Evolutionary conservation across 1,140 invertebrate genomes (phyloP).

Genomic region (Mizuhopecten yessoensis): DNA sequence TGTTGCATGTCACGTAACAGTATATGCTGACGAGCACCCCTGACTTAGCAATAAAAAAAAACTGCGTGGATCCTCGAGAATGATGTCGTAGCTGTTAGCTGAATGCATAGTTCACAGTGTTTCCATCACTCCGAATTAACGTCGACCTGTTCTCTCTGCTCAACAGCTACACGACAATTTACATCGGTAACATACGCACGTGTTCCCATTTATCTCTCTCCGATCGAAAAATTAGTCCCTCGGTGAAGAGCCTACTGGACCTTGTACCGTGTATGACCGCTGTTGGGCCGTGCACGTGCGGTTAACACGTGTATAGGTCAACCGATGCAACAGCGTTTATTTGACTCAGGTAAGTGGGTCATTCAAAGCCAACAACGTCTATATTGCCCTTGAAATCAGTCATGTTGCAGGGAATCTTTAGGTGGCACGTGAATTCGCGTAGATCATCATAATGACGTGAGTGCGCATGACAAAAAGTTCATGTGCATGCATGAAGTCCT

Average conservation of each 20-base stretch:
- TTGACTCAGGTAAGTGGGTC: not conserved
- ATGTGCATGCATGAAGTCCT: not conserved
- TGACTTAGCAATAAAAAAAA: too few relatives aligned
- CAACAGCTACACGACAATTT: not conserved
- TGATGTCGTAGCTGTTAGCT: not conserved
- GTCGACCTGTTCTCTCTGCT: not conserved
- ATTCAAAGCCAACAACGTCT: not conserved
- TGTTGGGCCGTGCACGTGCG: not conserved
- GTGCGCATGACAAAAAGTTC: not conserved
- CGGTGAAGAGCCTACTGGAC: constrained; percentile 1
- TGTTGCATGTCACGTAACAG: too few relatives aligned
- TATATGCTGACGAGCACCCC: too few relatives aligned
- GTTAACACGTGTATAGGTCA: not conserved
- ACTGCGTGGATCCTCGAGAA: not conserved
- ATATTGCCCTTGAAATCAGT: not conserved
- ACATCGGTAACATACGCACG: constrained; percentile 24
- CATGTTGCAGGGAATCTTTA: not conserved
- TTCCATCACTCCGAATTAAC: not conserved
- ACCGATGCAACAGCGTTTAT: constrained; percentile 2
- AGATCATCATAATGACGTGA: not conserved
- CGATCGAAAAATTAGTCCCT: constrained; percentile 6
- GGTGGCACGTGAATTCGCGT: not conserved
- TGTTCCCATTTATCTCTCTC: constrained; percentile 8
- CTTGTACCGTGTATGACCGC: not conserved
- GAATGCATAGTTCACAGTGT: constrained; percentile 4